These are phyloP conservation scores for Drosophila anceps DNA, from an alignment of 2,888 invertebrate species.

Conservation along the genomic window DNA sequence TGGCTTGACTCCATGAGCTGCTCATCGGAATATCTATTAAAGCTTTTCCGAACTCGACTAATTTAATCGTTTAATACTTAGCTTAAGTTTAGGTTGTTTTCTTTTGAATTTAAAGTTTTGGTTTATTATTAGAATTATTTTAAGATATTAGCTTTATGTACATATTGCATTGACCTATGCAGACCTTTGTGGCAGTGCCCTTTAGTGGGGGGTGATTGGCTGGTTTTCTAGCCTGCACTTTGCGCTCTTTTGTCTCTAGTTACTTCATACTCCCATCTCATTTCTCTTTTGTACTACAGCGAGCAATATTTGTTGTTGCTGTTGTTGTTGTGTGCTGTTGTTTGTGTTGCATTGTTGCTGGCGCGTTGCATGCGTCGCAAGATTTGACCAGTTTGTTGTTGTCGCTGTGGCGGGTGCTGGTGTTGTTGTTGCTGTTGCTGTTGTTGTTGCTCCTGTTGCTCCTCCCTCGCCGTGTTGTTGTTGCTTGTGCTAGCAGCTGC, in stretches of 20 bases:
- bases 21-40: conserved; percentile 59
- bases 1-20: conserved; percentile 23
- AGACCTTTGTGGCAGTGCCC: conserved; percentile 68
- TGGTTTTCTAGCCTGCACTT: conserved; percentile 10
- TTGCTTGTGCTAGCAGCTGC: conserved; percentile 61
- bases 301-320: conserved; percentile 60
- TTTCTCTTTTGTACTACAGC: conserved; percentile 48
- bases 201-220: conserved; percentile 33
- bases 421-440: conserved; percentile 30
- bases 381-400: conserved; percentile 25
- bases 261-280: background rate
- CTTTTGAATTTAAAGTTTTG: conserved; percentile 21
- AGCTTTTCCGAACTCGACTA: conserved; percentile 46
- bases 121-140: background rate
- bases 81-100: conserved; percentile 10
- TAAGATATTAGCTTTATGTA: conserved; percentile 45
- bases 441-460: conserved; percentile 36
- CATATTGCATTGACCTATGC: conserved; percentile 52
- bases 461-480: conserved; percentile 6
- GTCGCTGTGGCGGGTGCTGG: conserved; percentile 15
- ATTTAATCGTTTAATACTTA: conserved; percentile 25
- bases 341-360: conserved; percentile 67
- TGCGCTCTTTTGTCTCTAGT: conserved; percentile 6
- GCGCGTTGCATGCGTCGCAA: conserved; percentile 62
- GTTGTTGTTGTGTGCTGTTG: conserved; percentile 40